Percentiles rank a stretch among this genome's conserved stretches.
phyloP scores from a whole-genome alignment of 2,797 vertebrate genomes.

The Macroramphosus scolopax region DNA sequence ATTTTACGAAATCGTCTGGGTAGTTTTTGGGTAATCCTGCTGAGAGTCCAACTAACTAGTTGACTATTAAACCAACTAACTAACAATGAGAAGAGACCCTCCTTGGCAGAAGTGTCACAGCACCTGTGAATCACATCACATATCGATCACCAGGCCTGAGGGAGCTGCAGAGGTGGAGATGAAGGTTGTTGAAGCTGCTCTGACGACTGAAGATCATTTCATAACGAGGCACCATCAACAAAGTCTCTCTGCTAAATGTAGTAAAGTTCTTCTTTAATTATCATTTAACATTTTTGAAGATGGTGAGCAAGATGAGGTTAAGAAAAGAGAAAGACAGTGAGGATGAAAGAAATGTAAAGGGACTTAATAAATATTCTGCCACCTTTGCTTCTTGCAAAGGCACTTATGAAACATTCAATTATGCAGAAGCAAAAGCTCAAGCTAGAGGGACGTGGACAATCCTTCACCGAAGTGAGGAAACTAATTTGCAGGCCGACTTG shows the following conservation, averaged over 20 bases:
- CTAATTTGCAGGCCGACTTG: constrained; percentile 24
- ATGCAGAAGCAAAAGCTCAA: constrained; percentile 38
- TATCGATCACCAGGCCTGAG: constrained; percentile 7
- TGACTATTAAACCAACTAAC: too few species aligned
- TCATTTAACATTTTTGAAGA: constrained; percentile 44
- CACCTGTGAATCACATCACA: constrained; percentile 7
- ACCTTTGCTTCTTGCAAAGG: constrained; percentile 26
- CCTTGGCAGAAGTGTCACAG: too few species aligned
- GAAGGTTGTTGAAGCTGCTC: constrained; percentile 43
- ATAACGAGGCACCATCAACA: constrained; percentile 29
- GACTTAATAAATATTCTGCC: constrained; percentile 25
- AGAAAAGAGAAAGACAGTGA: too few species aligned
- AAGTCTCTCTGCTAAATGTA: constrained; percentile 40
- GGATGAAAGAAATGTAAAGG: constrained; percentile 19
- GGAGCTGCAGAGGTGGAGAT: constrained; percentile 19
- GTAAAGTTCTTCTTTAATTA: constrained; percentile 28
- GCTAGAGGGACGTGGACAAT: constrained; percentile 18
- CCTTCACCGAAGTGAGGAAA: constrained; percentile 29
- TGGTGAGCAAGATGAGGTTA: neutral
- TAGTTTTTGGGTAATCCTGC: too few species aligned
- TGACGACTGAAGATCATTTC: constrained; percentile 45
- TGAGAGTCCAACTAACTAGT: too few species aligned
- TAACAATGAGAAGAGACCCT: too few species aligned
- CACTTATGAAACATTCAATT: constrained; percentile 57
- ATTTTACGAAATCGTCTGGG: too few species aligned